These are phyloP conservation scores for Apogon talboti DNA, from an alignment of 2,797 vertebrate species.

Conservation along the genomic window DNA sequence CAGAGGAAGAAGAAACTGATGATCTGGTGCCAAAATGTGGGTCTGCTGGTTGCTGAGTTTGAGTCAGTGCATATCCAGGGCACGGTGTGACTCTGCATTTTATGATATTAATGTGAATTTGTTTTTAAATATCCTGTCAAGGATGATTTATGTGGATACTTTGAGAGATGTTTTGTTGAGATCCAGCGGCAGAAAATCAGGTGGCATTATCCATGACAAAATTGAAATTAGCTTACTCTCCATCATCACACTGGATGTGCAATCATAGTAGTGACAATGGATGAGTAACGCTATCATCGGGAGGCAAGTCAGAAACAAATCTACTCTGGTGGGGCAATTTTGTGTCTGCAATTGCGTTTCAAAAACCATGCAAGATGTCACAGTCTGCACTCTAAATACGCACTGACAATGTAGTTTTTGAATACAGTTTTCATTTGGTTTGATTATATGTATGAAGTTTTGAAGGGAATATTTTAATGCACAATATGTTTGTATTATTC, in stretches of 20 bases:
- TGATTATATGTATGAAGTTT: background rate
- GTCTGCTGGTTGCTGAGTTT: slow-evolving; percentile 31
- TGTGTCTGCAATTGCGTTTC: slow-evolving; percentile 57
- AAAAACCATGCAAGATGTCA: slow-evolving; percentile 34
- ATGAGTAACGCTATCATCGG: slow-evolving; percentile 66
- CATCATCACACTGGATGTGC: slow-evolving; percentile 67
- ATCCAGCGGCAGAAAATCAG: slow-evolving; percentile 78
- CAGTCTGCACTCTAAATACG: slow-evolving; percentile 17
- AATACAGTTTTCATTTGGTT: background rate
- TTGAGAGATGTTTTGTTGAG: slow-evolving; percentile 78
- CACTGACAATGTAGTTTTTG: slow-evolving; percentile 27
- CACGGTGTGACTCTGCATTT: slow-evolving; percentile 36
- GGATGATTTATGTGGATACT: slow-evolving; percentile 75
- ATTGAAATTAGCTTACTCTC: slow-evolving; percentile 77
- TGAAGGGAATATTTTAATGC: background rate
- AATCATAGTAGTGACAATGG: slow-evolving; percentile 64
- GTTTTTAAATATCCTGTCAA: slow-evolving; percentile 81
- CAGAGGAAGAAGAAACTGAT: slow-evolving; percentile 52
- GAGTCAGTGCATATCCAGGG: slow-evolving; percentile 41
- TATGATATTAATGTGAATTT: slow-evolving; percentile 64
- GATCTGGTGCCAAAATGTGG: slow-evolving; percentile 51
- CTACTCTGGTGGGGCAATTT: slow-evolving; percentile 55
- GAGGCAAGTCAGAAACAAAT: slow-evolving; percentile 69
- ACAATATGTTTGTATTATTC: background rate
- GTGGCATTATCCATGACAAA: slow-evolving; percentile 79